These are phyloP conservation scores for Cylloceria caligata DNA, from an alignment of 2,888 invertebrate species.

Conservation along the genomic window DNA sequence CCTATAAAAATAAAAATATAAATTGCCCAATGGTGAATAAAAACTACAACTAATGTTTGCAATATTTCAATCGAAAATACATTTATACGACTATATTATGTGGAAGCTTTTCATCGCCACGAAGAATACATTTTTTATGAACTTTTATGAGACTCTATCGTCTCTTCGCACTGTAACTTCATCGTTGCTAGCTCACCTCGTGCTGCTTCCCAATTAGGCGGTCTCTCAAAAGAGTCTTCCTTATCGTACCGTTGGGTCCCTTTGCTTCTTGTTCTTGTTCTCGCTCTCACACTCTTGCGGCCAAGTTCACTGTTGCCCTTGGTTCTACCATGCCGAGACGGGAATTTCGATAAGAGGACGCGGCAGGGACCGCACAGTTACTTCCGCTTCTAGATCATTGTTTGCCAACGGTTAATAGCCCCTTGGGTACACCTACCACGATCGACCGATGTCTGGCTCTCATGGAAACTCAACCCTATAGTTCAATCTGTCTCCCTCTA, in stretches of 20 bases:
- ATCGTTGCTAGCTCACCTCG: slow-evolving; percentile 36
- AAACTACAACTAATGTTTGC: neutral
- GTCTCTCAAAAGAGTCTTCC: slow-evolving; percentile 73
- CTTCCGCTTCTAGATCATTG: slow-evolving; percentile 84
- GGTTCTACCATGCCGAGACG: slow-evolving; percentile 71
- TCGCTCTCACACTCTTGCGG: slow-evolving; percentile 53
- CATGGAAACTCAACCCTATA: slow-evolving; percentile 56
- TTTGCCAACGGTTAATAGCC: slow-evolving; percentile 84
- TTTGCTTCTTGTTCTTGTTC: slow-evolving; percentile 31
- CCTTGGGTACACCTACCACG: slow-evolving; percentile 79
- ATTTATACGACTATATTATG: neutral
- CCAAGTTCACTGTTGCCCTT: slow-evolving; percentile 62
- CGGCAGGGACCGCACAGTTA: slow-evolving; percentile 74
- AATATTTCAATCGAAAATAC: slow-evolving; percentile 33
- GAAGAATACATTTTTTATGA: slow-evolving; percentile 59
- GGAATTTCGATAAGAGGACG: slow-evolving; percentile 80
- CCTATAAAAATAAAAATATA: no score
- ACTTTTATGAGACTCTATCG: slow-evolving; percentile 58
- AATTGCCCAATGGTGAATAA: no score
- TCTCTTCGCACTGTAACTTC: slow-evolving; percentile 22
- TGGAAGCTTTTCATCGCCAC: neutral
- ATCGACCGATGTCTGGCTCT: slow-evolving; percentile 62
- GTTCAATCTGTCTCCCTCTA: slow-evolving; percentile 58
- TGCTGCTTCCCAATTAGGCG: slow-evolving; percentile 76
- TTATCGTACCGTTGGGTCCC: slow-evolving; percentile 55